Conservation (phyloP, 2,113 vertebrate species). For the Anthoscopus minutus region DNA sequence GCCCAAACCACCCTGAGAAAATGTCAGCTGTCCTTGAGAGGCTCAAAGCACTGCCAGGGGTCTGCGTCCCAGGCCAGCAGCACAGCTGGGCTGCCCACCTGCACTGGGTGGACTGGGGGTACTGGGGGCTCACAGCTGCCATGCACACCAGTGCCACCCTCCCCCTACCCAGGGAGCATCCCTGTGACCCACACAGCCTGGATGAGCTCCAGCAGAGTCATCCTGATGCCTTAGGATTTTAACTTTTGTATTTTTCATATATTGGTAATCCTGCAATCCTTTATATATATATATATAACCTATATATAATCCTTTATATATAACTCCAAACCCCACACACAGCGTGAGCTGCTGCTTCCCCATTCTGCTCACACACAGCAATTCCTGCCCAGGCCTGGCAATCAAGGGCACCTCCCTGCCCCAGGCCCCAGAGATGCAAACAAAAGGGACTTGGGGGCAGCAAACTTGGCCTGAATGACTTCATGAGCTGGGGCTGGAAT, state of each 20-base stretch:
- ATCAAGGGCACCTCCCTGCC: too few relatives aligned
- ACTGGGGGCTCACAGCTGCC: neutral
- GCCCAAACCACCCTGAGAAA: neutral
- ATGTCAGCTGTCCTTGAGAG: neutral
- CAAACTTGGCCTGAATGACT: too few relatives aligned
- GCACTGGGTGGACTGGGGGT: fast-evolving
- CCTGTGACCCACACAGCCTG: neutral
- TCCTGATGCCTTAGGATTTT: neutral
- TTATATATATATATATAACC: too few relatives aligned
- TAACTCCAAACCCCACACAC: too few relatives aligned
- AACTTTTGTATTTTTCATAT: fast-evolving
- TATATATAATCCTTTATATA: too few relatives aligned
- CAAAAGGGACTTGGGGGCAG: too few relatives aligned
- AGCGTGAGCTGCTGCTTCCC: too few relatives aligned
- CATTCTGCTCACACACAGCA: too few relatives aligned
- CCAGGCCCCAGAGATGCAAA: too few relatives aligned
- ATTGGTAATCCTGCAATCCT: neutral
- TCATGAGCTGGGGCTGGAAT: too few relatives aligned
- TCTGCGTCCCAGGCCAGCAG: neutral
- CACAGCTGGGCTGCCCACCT: neutral
- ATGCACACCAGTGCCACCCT: fast-evolving
- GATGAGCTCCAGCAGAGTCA: constrained; percentile 19
- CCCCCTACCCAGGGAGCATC: neutral
- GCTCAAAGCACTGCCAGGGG: neutral
- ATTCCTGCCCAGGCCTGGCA: too few relatives aligned